Conservation (phyloP, 1,140 invertebrate species). For the Zaprionus inermis region DNA sequence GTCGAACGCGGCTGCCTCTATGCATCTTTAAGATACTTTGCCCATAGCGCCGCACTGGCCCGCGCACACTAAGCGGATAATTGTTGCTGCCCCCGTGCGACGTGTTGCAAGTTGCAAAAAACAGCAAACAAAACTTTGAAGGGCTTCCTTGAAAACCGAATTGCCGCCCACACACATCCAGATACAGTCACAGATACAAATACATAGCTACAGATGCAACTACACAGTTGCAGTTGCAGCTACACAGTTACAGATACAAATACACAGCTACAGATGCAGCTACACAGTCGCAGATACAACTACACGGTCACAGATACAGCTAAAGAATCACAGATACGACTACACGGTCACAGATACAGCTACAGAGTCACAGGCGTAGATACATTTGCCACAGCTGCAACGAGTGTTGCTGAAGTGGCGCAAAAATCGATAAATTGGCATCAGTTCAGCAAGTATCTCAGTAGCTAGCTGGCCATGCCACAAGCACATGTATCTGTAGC, state of each 20-base stretch:
- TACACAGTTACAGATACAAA: not conserved
- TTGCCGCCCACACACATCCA: conserved; percentile 39
- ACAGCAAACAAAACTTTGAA: conserved; percentile 80
- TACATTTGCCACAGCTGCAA: conserved; percentile 10
- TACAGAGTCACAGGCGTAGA: not conserved
- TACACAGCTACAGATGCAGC: not conserved
- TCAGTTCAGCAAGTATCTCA: conserved; percentile 8
- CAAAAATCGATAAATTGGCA: conserved; percentile 73
- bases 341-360: conserved; percentile 15
- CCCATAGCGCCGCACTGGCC: conserved; percentile 71
- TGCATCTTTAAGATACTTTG: conserved; percentile 78
- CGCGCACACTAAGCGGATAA: conserved; percentile 77
- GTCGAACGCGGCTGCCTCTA: conserved; percentile 19
- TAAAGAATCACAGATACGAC: conserved; percentile 9
- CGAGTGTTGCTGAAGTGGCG: not conserved
- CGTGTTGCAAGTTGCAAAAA: conserved; percentile 54
- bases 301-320: not conserved
- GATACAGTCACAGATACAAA: conserved; percentile 4
- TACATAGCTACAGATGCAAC: conserved; percentile 8
- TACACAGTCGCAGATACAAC: not conserved
- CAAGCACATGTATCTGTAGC: conserved; percentile 19
- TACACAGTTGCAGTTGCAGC: not conserved
- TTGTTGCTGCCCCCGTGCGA: conserved; percentile 54
- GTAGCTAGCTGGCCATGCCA: conserved; percentile 1
- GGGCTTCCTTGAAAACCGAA: conserved; percentile 69